Evolutionary conservation across 2,797 vertebrate genomes (phyloP).

Genomic region (Cheirogaleus major): DNA sequence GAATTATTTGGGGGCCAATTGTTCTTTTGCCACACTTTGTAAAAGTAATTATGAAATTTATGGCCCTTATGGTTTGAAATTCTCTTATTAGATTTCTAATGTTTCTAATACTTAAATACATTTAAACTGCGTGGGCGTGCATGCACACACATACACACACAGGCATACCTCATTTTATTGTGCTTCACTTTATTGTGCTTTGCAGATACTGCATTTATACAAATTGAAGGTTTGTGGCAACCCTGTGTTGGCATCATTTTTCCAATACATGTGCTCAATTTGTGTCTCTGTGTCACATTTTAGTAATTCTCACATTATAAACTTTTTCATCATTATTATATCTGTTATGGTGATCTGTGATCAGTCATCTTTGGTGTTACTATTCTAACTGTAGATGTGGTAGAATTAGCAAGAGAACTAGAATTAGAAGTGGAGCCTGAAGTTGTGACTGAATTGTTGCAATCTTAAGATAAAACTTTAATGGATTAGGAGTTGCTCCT

Average conservation of each 20-base stretch:
- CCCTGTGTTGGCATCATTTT: not conserved
- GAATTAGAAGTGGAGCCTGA: not conserved
- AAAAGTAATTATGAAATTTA: not conserved
- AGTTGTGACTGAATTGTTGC: not conserved
- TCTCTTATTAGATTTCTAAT: not conserved
- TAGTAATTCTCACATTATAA: not conserved
- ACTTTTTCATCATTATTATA: not conserved
- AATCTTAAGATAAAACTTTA: not conserved
- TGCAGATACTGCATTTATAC: not conserved
- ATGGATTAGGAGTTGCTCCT: not conserved
- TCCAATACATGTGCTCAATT: not conserved
- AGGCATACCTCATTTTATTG: not conserved
- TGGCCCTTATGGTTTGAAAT: not conserved
- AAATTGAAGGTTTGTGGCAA: not conserved
- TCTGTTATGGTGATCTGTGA: not conserved
- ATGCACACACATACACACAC: not conserved
- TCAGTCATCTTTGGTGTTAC: not conserved
- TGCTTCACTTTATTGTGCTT: not conserved
- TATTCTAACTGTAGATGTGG: not conserved
- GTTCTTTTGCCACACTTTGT: not conserved
- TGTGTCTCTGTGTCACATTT: not conserved
- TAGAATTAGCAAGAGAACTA: not conserved
- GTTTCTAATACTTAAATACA: not conserved
- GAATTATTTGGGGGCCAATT: not conserved
- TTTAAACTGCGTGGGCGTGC: rapidly evolving